phyloP scores from a whole-genome alignment of 2,113 vertebrate genomes.

The Gulo gulo region DNA sequence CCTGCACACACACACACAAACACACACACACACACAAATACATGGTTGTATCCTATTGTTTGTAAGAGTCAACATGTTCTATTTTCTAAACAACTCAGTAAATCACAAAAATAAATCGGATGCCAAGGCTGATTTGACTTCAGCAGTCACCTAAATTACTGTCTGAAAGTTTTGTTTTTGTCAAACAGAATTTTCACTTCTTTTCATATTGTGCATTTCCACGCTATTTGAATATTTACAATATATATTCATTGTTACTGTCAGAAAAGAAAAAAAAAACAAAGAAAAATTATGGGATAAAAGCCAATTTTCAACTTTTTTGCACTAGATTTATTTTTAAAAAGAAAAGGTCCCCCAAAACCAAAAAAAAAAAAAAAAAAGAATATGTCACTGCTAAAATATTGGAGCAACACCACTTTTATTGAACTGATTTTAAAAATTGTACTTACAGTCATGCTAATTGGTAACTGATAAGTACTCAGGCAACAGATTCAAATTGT shows the following conservation, averaged over 20 bases:
- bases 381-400: background rate
- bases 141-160: background rate
- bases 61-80: constrained; percentile 16
- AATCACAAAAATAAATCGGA: constrained; percentile 48
- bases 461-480: background rate
- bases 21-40: background rate
- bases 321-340: background rate
- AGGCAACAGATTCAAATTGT: background rate
- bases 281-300: background rate
- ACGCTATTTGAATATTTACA: background rate
- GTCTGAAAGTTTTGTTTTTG: background rate
- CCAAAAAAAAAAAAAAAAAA: background rate
- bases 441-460: background rate
- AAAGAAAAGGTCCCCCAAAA: background rate
- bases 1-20: background rate
- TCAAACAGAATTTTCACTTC: background rate
- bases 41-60: background rate
- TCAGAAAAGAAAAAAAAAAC: background rate
- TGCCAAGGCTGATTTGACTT: constrained; percentile 39
- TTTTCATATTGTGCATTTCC: background rate
- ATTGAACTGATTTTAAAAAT: constrained; percentile 21
- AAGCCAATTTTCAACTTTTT: background rate
- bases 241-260: background rate
- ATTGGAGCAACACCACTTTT: background rate
- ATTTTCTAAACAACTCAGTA: constrained; percentile 33